Base-by-base conservation (phyloP, 2,888 invertebrate genomes). In the Orthosia cruda region DNA sequence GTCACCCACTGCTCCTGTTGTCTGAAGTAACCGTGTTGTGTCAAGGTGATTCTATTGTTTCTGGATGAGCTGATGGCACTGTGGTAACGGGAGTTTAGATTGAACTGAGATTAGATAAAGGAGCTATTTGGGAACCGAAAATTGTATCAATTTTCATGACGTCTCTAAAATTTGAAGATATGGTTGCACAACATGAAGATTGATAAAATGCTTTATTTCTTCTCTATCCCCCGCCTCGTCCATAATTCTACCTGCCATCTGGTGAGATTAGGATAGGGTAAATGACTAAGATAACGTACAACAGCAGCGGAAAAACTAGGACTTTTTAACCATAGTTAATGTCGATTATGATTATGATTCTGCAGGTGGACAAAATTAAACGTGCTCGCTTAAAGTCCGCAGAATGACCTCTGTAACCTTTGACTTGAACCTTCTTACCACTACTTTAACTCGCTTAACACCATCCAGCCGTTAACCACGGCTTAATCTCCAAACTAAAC, bases 11-110 rank as follows among this genome's bases (percentile, higher is more conserved):
- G 75, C 65, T 80, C 75, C 81, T 83, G 84, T 83, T 83, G 80
- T 80, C 80, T 77, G 81, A 82, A 84, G 83, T 87, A 86, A 84
- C 91, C 90, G 92, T 93, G 93, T 94, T 94, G 93, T 95, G 94
- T 95, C 95, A 96, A 96, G 96, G 96, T 96, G 95, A 94, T 91
- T 88, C 91, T 88, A 94, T 94, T 94, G 94, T 95, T 94, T 94
- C 83, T 40, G 87, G 88, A 87, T 80, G 77, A 89, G 70, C 82
- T 54, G 86, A 72, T 89, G 63, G 68, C 65, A 89, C 89, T 23
- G 16, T 32, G 40, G 12, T 80, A 79, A 79, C 74, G 13, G 16
- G 9, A 65, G 84, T 55, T 87, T 65, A 61, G 32, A n/a, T 45
- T 47, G 5, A 11, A 4, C 26, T 2, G 3, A 20, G 40, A 69